Evolutionary conservation across 2,888 invertebrate species (phyloP), one percentile per base, ranked within the genome.

Genomic region (Zaprionus lineosus): DNA sequence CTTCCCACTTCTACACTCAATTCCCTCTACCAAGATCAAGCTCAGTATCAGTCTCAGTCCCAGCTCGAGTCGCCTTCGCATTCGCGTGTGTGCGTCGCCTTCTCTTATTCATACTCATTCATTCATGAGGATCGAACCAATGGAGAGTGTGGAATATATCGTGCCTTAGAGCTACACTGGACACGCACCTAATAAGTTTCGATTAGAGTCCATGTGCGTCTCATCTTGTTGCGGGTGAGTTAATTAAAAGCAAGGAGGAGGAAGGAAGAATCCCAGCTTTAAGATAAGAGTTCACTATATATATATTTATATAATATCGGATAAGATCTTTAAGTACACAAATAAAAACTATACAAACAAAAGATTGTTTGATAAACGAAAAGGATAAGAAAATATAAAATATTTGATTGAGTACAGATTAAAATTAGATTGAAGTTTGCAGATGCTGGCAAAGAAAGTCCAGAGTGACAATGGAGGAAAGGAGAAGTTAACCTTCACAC

Each of bases 171-270:
- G 43, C 53, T 34, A 8, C 44, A 14, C 34, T 50, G 51, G 53
- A 74, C 84, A 79, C 79, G 84, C 79, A 84, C 84, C 74, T 56
- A 84, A 79, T 71, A 79, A 59, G 64, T 71, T 70, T 70, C 57
- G 74, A 84, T 81, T 68, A 72, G 68, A 69, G 56, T 53, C 16
- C 43, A 8, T 33, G 28, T 16, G 26, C 19, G 24, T 3, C 24
- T 24, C 24, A 1, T 8, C 15, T 5, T 19, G 14, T 34, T 31
- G 66, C 46, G 58, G 60, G 44, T 28, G 71, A 66, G 51, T 68
- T 83, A 79, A 71, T 83, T 67, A 75, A 75, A 78, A 67, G 24
- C 21, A 11, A 24, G 31, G 7, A 11, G 26, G 8, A 18, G 15
- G 24, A 5, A 16, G 16, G 14, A n/a, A 16, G 8, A 8, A 47